These are phyloP conservation scores for Anguilla marmorata DNA, from an alignment of 2,797 vertebrate genomes.

Conservation along the genomic window DNA sequence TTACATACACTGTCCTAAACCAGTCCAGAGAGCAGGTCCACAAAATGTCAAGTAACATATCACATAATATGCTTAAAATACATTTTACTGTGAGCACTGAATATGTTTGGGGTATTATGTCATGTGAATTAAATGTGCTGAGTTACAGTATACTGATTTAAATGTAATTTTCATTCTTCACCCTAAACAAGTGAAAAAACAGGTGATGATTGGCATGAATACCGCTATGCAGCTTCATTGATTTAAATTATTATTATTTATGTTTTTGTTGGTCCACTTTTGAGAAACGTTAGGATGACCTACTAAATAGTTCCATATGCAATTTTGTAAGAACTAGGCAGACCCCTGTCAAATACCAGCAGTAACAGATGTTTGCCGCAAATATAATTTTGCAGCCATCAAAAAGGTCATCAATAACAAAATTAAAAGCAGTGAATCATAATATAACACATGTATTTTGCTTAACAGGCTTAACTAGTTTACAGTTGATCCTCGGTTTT, in stretches of 20 bases:
- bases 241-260: background rate
- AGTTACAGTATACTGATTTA: background rate
- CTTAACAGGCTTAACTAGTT: background rate
- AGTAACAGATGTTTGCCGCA: background rate
- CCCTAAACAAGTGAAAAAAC: background rate
- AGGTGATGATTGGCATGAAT: background rate
- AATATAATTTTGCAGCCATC: background rate
- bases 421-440: background rate
- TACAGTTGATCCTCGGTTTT: background rate
- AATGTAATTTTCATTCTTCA: background rate
- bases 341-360: background rate
- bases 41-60: background rate
- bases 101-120: background rate
- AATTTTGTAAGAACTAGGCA: background rate
- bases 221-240: background rate
- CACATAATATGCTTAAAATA: background rate
- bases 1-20: slow-evolving; percentile 33
- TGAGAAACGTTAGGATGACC: background rate
- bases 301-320: background rate
- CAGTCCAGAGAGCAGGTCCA: background rate
- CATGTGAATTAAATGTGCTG: background rate
- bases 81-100: background rate
- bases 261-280: background rate
- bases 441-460: background rate
- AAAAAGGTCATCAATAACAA: background rate